A percentile compares a stretch with the other conserved stretches of the same genome.
phyloP scores from a whole-genome alignment of 2,113 vertebrate genomes.

The Crotophaga sulcirostris region DNA sequence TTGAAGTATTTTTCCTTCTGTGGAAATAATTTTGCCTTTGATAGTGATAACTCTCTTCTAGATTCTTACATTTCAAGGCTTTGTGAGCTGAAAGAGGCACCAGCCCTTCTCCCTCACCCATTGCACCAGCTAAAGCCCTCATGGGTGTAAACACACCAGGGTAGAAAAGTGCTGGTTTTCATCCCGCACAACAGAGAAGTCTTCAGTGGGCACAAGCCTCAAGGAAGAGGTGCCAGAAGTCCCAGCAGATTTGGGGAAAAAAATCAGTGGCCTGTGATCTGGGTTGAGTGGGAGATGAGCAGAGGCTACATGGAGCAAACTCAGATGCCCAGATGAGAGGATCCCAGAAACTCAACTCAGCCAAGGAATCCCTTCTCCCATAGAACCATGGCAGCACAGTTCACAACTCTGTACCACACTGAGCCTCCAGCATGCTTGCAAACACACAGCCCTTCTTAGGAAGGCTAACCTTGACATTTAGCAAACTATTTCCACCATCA shows the following conservation, averaged over 20 bases:
- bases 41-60: background rate
- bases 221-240: background rate
- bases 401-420: accelerated
- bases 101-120: background rate
- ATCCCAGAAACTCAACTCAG: background rate
- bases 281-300: background rate
- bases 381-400: accelerated
- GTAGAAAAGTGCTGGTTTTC: background rate
- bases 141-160: accelerated
- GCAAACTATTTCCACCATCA: background rate
- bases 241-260: background rate
- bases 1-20: constrained; percentile 12
- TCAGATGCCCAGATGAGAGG: background rate
- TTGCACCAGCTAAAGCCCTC: background rate
- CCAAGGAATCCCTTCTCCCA: background rate
- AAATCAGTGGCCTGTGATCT: background rate
- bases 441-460: background rate
- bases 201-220: background rate
- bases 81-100: background rate
- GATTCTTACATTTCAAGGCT: background rate
- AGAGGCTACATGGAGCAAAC: accelerated
- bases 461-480: background rate
- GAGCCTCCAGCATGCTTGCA: background rate
- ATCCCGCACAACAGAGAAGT: background rate
- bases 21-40: constrained; percentile 6